phyloP scores from a whole-genome alignment of 2,797 vertebrate species.

The Simalia tracyae region DNA sequence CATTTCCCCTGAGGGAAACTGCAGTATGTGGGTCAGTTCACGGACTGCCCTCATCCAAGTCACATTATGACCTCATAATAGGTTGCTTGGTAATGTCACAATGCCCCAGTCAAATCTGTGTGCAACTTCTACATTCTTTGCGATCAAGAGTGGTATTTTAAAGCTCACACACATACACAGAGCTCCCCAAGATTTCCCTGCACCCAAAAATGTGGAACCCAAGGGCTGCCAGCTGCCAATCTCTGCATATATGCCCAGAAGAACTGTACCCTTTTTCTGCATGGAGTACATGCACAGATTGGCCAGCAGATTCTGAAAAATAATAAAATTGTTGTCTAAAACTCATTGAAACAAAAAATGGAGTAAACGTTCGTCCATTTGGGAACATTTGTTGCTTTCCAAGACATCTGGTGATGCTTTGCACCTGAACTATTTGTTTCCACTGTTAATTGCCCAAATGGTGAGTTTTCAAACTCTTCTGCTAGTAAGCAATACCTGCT shows the following conservation, averaged over 20 bases:
- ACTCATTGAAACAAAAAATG: not conserved
- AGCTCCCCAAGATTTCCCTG: too few relatives aligned
- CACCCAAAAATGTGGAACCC: too few relatives aligned
- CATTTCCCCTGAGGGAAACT: too few relatives aligned
- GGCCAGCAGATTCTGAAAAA: too few relatives aligned
- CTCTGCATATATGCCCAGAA: not conserved
- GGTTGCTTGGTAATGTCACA: too few relatives aligned
- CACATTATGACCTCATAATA: too few relatives aligned
- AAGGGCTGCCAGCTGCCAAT: too few relatives aligned
- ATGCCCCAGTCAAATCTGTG: too few relatives aligned
- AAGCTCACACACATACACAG: too few relatives aligned
- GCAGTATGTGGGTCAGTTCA: not conserved
- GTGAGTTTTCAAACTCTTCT: not conserved
- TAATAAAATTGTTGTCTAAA: not conserved
- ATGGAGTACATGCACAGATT: not conserved
- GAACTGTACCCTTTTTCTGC: not conserved
- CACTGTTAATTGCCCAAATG: not conserved
- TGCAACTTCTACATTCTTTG: too few relatives aligned
- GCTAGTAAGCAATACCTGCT: slow-evolving; percentile 22
- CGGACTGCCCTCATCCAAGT: not conserved
- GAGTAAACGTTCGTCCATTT: too few relatives aligned
- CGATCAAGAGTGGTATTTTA: too few relatives aligned
- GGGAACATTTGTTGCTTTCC: not conserved
- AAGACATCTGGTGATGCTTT: slow-evolving; percentile 30
- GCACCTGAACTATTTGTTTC: slow-evolving; percentile 29